These are phyloP conservation scores for Carassius gibelio DNA, from an alignment of 2,113 vertebrate species.

Conservation along the genomic window DNA sequence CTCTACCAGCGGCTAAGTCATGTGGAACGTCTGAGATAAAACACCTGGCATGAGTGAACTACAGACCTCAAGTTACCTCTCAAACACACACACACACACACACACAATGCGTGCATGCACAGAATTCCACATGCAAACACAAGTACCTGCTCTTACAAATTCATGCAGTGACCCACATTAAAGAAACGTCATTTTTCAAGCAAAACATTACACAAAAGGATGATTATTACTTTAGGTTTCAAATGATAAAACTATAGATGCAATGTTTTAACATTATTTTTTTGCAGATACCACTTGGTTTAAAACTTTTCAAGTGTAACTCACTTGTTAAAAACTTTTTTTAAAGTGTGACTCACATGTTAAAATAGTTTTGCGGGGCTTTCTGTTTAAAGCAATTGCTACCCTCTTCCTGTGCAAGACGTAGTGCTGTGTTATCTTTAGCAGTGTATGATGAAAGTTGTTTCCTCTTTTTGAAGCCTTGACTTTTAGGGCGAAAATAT, in stretches of 20 bases:
- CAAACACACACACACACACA: background rate
- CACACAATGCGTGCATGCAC: slow-evolving; percentile 6
- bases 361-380: background rate
- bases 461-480: slow-evolving; percentile 66
- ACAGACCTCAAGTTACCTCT: slow-evolving; percentile 29
- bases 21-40: slow-evolving; percentile 32
- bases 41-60: slow-evolving; percentile 36
- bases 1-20: slow-evolving; percentile 4
- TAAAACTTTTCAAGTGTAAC: background rate
- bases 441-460: slow-evolving; percentile 56
- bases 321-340: background rate
- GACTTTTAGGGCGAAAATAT: background rate
- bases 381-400: slow-evolving; percentile 23
- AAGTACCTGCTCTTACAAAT: background rate
- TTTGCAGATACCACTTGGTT: background rate
- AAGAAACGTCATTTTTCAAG: background rate
- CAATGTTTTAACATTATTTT: background rate
- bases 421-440: slow-evolving; percentile 61
- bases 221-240: background rate
- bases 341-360: background rate
- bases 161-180: background rate
- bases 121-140: slow-evolving; percentile 14
- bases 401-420: slow-evolving; percentile 69
- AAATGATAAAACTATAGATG: background rate
- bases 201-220: background rate